A percentile compares a stretch with the other conserved stretches of the same genome.
Conservation (phyloP, 2,113 vertebrate genomes). For the Platanista minor region DNA sequence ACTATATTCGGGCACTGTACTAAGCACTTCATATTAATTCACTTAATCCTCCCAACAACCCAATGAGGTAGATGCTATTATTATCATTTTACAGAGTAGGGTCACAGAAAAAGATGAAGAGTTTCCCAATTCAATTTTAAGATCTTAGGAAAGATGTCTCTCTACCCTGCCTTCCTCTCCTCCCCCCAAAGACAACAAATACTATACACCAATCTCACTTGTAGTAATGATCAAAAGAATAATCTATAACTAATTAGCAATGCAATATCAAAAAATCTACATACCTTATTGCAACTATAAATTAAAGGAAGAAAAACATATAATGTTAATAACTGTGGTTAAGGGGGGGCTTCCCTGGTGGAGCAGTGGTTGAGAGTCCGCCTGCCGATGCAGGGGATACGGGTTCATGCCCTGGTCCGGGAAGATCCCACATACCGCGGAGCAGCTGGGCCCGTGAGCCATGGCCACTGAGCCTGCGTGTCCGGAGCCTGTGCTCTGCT, state of each 20-base stretch:
- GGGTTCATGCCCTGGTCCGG: too few species aligned
- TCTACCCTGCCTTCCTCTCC: neutral
- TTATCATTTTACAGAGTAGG: neutral
- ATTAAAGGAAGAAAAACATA: neutral
- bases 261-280: neutral
- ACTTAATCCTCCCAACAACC: neutral
- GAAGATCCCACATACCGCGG: too few species aligned
- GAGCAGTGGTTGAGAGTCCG: too few species aligned
- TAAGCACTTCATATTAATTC: neutral
- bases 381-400: too few species aligned
- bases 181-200: neutral
- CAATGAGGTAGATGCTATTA: neutral
- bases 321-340: too few species aligned
- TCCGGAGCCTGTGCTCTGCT: too few species aligned
- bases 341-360: too few species aligned
- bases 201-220: neutral
- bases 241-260: neutral
- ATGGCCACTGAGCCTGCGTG: too few species aligned
- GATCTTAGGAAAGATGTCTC: neutral
- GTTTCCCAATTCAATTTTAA: conserved; percentile 11
- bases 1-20: neutral
- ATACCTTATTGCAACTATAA: neutral
- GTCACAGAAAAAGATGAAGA: neutral
- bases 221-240: neutral
- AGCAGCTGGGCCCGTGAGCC: too few species aligned